Percentiles rank a stretch among this genome's conserved stretches.
phyloP scores from a whole-genome alignment of 2,113 vertebrate species.

The Ochotona curzoniae region DNA sequence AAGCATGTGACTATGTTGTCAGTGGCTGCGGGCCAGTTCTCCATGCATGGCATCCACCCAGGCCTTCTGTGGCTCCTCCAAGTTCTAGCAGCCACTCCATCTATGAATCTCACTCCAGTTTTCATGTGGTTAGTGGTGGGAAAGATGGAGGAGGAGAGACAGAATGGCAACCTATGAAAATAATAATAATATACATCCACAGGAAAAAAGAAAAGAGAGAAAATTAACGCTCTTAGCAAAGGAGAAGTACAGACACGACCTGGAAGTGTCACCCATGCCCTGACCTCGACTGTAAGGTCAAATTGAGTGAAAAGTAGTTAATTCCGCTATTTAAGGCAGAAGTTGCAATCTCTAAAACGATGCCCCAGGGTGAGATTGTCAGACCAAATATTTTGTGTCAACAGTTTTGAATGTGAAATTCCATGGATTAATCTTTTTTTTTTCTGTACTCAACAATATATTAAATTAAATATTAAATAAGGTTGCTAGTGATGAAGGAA shows the following conservation, averaged over 20 bases:
- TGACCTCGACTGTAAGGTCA: slow-evolving; percentile 3
- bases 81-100: neutral
- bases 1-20: slow-evolving; percentile 28
- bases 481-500: neutral
- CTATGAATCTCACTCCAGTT: neutral
- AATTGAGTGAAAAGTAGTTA: slow-evolving; percentile 28
- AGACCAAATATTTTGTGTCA: slow-evolving; percentile 2
- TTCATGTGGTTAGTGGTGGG: neutral
- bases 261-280: neutral
- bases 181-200: neutral
- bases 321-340: neutral
- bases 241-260: neutral
- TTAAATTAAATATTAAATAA: neutral
- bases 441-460: neutral
- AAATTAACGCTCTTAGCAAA: neutral
- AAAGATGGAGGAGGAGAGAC: neutral
- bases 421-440: neutral
- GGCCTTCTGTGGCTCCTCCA: slow-evolving; percentile 25
- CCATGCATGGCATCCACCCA: neutral
- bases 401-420: slow-evolving; percentile 1
- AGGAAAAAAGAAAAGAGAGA: neutral
- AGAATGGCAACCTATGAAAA: neutral
- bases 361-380: slow-evolving; percentile 42
- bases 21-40: neutral
- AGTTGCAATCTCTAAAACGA: neutral